These are phyloP conservation scores for Poeciliopsis turneri DNA, from an alignment of 2,797 vertebrate species.

Conservation along the genomic window DNA sequence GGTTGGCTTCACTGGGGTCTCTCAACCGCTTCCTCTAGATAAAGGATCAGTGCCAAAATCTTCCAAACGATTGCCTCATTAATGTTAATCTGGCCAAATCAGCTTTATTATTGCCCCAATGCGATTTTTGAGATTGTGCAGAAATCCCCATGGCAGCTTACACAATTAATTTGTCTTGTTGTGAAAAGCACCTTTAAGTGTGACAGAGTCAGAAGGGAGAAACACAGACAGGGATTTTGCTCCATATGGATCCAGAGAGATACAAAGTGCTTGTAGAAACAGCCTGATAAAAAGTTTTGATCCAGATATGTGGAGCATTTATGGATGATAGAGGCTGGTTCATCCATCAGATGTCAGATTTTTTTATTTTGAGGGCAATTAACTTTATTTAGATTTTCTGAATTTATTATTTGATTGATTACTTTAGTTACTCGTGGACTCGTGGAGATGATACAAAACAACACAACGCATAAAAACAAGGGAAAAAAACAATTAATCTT, in stretches of 20 bases:
- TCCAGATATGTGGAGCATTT: constrained; percentile 18
- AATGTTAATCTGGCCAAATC: constrained; percentile 74
- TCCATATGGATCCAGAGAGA: constrained; percentile 13
- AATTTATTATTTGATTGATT: constrained; percentile 10
- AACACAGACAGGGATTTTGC: constrained; percentile 1
- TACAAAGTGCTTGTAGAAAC: constrained; percentile 24
- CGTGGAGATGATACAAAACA: too few species aligned
- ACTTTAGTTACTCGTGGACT: too few species aligned
- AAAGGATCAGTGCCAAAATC: constrained; percentile 59
- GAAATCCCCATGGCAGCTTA: constrained; percentile 73
- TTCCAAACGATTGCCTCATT: constrained; percentile 65
- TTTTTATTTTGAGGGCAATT: constrained; percentile 26
- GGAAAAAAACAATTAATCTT: too few species aligned
- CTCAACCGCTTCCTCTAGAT: constrained; percentile 65
- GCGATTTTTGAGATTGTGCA: constrained; percentile 73
- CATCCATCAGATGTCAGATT: constrained; percentile 34
- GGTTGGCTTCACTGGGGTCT: constrained; percentile 39
- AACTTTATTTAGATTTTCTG: constrained; percentile 60
- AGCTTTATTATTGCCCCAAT: constrained; percentile 73
- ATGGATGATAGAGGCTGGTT: constrained; percentile 10
- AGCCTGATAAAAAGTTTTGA: constrained; percentile 32
- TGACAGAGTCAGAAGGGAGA: constrained; percentile 48
- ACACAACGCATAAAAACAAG: too few species aligned
- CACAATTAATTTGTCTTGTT: constrained; percentile 71
- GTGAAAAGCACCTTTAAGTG: constrained; percentile 70